Base-by-base conservation (phyloP, 2,888 invertebrate genomes). In the Nematopogon swammerdamellus region DNA sequence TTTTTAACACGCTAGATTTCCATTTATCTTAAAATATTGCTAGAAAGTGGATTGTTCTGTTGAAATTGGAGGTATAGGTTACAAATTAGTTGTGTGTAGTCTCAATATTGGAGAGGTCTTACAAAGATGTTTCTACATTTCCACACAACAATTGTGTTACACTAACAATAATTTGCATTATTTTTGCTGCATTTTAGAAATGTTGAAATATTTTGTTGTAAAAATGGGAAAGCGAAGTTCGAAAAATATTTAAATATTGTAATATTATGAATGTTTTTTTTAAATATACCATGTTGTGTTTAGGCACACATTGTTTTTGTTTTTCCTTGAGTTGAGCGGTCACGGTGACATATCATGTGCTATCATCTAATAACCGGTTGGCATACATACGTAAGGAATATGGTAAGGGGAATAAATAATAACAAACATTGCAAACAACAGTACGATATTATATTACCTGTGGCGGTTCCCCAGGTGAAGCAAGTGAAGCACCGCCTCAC, bases 241-340 rank as follows among this genome's bases (percentile, higher is more conserved):
- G 29, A 46, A 30, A 46, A 19, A 5, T 3, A 46, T n/a, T 16
- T 48, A 53, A 59, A 59, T 58, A 58, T 57, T 56, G 54, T 48
- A 48, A 48, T 46, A 47, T 30, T 52, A 47, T 45, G 46, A 45
- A 44, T 45, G 16, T n/a, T 16, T 25, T 45, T 44, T 36, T 36
- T 14, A 36, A 36, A 36, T 36, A 36, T 36, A 36, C 36, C 36
- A 36, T 36, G 36, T 36, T 36, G 36, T 36, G 36, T 36, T 36
- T 36, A 36, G 36, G 36, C 36, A 36, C 36, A 36, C 4, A 36
- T 36, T 36, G 36, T 36, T 36, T 36, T 36, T 36, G 11, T 36
- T 25, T 36, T 36, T 36, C 36, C 36, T 36, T 8, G 11, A 14
- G 11, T 36, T 25, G n/a, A n/a, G n/a, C n/a, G n/a, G n/a, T n/a